These are phyloP conservation scores for Himalopsyche japonica DNA, from an alignment of 2,888 invertebrate genomes.

Conservation along the genomic window DNA sequence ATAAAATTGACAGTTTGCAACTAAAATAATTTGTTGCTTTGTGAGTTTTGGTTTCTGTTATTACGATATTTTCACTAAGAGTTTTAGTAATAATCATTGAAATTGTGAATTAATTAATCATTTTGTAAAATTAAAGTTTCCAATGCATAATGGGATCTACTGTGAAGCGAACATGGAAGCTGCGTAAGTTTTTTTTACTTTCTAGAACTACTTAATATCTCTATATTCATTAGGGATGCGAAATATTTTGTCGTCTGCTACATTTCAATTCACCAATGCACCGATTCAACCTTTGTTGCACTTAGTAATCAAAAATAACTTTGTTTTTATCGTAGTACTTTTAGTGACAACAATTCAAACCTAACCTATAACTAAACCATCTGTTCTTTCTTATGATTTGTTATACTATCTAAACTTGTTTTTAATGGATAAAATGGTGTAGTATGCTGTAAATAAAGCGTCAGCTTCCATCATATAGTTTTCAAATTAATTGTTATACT, in stretches of 20 bases:
- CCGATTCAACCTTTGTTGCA: not conserved
- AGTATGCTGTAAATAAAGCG: no score
- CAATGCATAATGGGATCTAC: constrained; percentile 30
- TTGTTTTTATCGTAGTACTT: not conserved
- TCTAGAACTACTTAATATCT: not conserved
- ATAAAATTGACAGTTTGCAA: not conserved
- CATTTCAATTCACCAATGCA: not conserved
- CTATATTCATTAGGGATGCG: not conserved
- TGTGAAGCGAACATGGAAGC: constrained; percentile 74
- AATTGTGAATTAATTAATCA: not conserved
- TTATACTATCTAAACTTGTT: not conserved
- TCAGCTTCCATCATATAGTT: not conserved
- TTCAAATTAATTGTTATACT: no score
- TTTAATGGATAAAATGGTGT: not conserved
- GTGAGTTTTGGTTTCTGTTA: not conserved
- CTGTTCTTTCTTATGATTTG: constrained; percentile 4
- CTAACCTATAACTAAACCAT: constrained; percentile 8
- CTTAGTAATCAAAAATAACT: not conserved
- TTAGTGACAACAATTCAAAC: not conserved
- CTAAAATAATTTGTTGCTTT: not conserved
- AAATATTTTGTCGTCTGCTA: no score
- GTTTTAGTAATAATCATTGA: not conserved
- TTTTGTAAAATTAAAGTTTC: not conserved
- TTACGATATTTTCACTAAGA: not conserved
- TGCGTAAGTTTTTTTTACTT: constrained; percentile 66